Conservation (phyloP, 1,140 invertebrate genomes). For the Branchinecta lindahli region DNA sequence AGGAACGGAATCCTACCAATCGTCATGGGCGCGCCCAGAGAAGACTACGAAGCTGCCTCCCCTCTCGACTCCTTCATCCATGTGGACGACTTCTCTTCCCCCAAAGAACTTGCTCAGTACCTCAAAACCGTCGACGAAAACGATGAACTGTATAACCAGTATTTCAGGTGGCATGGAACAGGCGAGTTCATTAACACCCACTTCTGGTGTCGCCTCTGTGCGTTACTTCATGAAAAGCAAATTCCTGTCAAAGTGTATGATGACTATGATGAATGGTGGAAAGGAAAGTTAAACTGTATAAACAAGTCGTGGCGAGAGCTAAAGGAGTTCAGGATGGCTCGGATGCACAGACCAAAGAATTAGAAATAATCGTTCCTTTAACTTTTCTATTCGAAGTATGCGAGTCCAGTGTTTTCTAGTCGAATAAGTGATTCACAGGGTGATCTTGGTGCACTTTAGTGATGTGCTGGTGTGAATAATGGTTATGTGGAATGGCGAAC, state of each 20-base stretch:
- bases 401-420: too few relatives aligned
- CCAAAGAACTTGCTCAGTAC: constrained; percentile 67
- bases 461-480: too few relatives aligned
- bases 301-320: constrained; percentile 73
- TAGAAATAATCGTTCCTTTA: too few relatives aligned
- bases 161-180: constrained; percentile 76
- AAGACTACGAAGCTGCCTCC: constrained; percentile 70
- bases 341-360: constrained; percentile 8
- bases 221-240: constrained; percentile 59
- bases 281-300: constrained; percentile 42
- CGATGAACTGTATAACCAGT: constrained; percentile 76
- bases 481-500: too few relatives aligned
- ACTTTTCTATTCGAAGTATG: too few relatives aligned
- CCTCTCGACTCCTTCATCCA: constrained; percentile 81
- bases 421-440: too few relatives aligned
- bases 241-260: constrained; percentile 34
- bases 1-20: constrained; percentile 78
- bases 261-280: constrained; percentile 35
- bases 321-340: constrained; percentile 21
- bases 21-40: constrained; percentile 82
- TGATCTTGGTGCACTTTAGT: too few relatives aligned
- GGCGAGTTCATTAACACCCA: constrained; percentile 88
- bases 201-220: constrained; percentile 88
- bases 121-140: constrained; percentile 65
- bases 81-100: constrained; percentile 78